A percentile compares a stretch with the other conserved stretches of the same genome.
phyloP scores from a whole-genome alignment of 2,797 vertebrate species.

The Pagetopsis macropterus region DNA sequence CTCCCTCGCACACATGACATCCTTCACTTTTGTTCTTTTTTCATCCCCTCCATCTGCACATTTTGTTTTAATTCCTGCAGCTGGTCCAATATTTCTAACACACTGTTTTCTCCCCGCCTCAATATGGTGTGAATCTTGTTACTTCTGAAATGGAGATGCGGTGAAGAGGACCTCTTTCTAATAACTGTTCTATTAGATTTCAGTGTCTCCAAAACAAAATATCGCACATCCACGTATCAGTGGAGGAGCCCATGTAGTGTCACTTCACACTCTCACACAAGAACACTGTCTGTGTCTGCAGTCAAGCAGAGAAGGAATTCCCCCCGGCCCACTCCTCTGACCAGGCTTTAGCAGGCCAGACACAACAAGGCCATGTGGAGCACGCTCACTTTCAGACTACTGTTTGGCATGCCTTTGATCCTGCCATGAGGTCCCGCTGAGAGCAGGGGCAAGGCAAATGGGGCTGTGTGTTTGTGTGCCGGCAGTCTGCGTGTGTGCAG shows the following conservation, averaged over 20 bases:
- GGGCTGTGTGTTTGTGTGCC: constrained; percentile 38
- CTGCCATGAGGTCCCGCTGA: constrained; percentile 51
- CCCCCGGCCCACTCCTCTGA: constrained; percentile 54
- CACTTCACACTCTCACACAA: constrained; percentile 31
- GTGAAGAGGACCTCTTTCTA: constrained; percentile 5
- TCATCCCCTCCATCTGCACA: constrained; percentile 66
- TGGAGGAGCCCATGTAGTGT: neutral
- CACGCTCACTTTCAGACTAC: constrained; percentile 71
- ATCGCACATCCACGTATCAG: constrained; percentile 17
- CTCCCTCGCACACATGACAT: constrained; percentile 57
- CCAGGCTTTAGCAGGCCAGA: constrained; percentile 61
- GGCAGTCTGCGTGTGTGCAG: constrained; percentile 8
- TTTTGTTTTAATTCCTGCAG: constrained; percentile 72
- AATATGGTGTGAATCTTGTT: constrained; percentile 21
- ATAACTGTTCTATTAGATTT: constrained; percentile 33
- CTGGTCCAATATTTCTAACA: constrained; percentile 57
- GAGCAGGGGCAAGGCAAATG: constrained; percentile 21
- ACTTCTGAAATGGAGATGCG: constrained; percentile 26
- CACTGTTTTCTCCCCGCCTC: constrained; percentile 15
- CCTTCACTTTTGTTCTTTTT: constrained; percentile 61
- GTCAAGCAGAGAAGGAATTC: constrained; percentile 60
- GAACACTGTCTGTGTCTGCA: constrained; percentile 21
- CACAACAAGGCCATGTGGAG: constrained; percentile 74
- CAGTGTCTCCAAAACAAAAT: constrained; percentile 19
- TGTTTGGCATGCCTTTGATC: constrained; percentile 73